Evolutionary conservation across 2,113 vertebrate genomes (phyloP).

Genomic region (Podarcis cretensis): DNA sequence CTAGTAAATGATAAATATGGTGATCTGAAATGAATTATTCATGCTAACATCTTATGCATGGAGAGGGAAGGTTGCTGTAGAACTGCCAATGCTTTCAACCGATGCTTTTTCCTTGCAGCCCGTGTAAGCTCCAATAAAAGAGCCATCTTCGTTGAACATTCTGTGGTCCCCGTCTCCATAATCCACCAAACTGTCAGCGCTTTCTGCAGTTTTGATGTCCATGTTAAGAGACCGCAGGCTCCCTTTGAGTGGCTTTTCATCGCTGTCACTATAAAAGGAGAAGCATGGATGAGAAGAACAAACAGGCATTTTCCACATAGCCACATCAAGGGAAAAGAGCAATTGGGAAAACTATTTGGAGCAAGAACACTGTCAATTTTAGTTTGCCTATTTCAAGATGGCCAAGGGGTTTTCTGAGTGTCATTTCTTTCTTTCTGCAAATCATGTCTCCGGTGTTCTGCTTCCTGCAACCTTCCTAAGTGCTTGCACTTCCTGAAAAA

Average conservation of each 20-base stretch:
- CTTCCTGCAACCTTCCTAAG: too few relatives aligned
- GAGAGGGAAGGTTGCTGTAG: constrained; percentile 78
- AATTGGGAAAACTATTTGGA: accelerated
- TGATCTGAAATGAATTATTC: constrained; percentile 40
- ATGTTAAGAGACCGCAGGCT: constrained; percentile 87
- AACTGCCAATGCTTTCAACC: constrained; percentile 87
- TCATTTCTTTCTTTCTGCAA: too few relatives aligned
- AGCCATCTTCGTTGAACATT: constrained; percentile 96
- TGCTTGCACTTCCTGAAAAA: too few relatives aligned
- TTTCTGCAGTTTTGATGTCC: constrained; percentile 87
- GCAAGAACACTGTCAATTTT: not conserved
- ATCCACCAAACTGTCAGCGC: constrained; percentile 94
- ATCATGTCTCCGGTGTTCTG: too few relatives aligned
- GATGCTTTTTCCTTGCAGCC: constrained; percentile 89
- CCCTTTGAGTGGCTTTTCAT: constrained; percentile 95
- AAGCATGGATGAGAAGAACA: constrained; percentile 39
- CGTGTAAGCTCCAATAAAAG: constrained; percentile 94
- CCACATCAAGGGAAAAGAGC: not conserved
- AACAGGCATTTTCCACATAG: not conserved
- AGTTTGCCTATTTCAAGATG: too few relatives aligned
- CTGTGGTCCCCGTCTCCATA: constrained; percentile 92
- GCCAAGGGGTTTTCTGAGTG: too few relatives aligned
- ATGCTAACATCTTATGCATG: constrained; percentile 60
- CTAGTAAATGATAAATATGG: constrained; percentile 52
- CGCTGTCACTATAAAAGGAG: constrained; percentile 86